phyloP scores from a whole-genome alignment of 2,797 vertebrate species.

The Pseudopleuronectes americanus region DNA sequence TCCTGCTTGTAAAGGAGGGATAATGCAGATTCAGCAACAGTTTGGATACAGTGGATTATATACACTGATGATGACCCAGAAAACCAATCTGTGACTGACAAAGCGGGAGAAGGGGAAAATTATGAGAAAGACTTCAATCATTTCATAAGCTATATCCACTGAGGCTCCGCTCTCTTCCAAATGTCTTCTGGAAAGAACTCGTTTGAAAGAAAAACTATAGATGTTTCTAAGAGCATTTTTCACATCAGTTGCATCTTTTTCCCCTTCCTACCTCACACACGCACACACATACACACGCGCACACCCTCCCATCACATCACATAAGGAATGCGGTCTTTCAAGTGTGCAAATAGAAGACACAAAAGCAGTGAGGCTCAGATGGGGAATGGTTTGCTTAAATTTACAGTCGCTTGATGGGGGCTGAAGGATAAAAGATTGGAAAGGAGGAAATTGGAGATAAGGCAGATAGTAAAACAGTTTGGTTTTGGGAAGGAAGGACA shows the following conservation, averaged over 20 bases:
- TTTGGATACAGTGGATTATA: slow-evolving; percentile 17
- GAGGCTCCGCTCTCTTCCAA: slow-evolving; percentile 13
- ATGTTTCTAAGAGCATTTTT: slow-evolving; percentile 27
- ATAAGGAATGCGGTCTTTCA: slow-evolving; percentile 36
- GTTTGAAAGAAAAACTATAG: slow-evolving; percentile 30
- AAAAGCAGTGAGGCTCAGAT: slow-evolving; percentile 59
- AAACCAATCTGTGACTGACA: slow-evolving; percentile 28
- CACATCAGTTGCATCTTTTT: slow-evolving; percentile 27
- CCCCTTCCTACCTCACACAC: neutral
- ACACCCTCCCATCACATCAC: neutral
- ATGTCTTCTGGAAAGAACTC: slow-evolving; percentile 15
- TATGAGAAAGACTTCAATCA: slow-evolving; percentile 21
- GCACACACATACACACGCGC: slow-evolving; percentile 1
- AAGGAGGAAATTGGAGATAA: neutral
- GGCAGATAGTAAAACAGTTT: too few relatives aligned
- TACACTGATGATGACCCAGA: slow-evolving; percentile 39
- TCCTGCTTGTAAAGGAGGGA: neutral
- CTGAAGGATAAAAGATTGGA: neutral
- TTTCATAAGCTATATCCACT: slow-evolving; percentile 19
- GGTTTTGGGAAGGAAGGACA: neutral
- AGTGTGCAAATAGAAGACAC: slow-evolving; percentile 55
- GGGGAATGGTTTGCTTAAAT: slow-evolving; percentile 65
- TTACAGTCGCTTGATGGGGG: slow-evolving; percentile 47
- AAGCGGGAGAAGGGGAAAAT: slow-evolving; percentile 8
- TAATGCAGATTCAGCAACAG: slow-evolving; percentile 32